These are phyloP conservation scores for Graphium colonna DNA, from an alignment of 2,888 invertebrate genomes.

Conservation along the genomic window DNA sequence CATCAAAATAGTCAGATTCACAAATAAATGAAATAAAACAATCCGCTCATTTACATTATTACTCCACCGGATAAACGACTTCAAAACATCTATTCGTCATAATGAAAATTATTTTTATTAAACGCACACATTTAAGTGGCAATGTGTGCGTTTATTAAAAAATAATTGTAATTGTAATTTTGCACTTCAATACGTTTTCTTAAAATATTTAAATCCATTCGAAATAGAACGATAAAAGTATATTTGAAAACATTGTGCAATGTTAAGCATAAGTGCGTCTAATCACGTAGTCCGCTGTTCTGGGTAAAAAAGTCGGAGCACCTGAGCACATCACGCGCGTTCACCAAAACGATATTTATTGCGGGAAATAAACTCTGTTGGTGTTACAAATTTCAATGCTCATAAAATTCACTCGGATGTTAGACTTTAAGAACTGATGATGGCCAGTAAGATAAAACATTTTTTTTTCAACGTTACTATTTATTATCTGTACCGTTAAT, in stretches of 20 bases:
- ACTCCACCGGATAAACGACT: no score
- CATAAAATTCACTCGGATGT: conserved; percentile 34
- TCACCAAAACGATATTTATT: conserved; percentile 25
- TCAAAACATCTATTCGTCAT: no score
- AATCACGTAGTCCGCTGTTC: conserved; percentile 34
- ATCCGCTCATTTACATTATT: no score
- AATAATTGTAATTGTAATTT: no score
- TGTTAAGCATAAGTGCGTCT: conserved; percentile 26
- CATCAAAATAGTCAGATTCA: no score
- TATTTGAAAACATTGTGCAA: conserved; percentile 36
- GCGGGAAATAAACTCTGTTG: conserved; percentile 25
- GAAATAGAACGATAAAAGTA: conserved; percentile 7
- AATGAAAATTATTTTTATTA: no score
- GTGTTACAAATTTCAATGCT: conserved; percentile 31
- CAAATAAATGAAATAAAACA: no score
- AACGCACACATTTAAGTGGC: no score
- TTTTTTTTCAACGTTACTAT: background rate
- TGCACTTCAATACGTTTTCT: no score
- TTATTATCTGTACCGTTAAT: background rate
- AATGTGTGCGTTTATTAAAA: no score
- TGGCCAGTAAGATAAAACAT: conserved; percentile 1
- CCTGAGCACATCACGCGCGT: conserved; percentile 18
- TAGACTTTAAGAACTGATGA: background rate
- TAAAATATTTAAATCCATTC: no score
- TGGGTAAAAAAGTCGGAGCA: conserved; percentile 16